These are phyloP conservation scores for Drosophila mojavensis DNA, from an alignment of 1,140 invertebrate genomes.

Conservation along the genomic window DNA sequence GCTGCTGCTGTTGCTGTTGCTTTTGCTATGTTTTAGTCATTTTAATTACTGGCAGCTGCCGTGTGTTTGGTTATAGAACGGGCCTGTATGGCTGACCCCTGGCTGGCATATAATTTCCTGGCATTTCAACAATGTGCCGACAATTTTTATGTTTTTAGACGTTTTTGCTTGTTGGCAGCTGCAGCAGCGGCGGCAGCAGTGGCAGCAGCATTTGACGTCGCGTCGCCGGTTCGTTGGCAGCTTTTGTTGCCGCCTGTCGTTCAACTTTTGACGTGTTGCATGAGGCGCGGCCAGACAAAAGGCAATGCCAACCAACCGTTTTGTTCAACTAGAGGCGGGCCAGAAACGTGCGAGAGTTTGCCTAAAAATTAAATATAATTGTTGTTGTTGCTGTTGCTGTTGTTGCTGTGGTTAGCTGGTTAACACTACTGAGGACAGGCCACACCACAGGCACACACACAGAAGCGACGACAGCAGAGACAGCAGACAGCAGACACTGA, in stretches of 20 bases:
- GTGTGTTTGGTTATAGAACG: constrained; percentile 17
- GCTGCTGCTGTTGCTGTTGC: background rate
- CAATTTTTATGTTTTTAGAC: constrained; percentile 75
- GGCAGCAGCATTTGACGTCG: constrained; percentile 49
- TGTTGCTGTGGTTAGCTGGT: constrained; percentile 50
- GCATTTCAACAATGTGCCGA: constrained; percentile 77
- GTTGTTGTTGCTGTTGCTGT: constrained; percentile 45
- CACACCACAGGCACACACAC: constrained; percentile 13
- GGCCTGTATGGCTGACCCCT: constrained; percentile 35
- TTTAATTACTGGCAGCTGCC: constrained; percentile 73
- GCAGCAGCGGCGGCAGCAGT: background rate
- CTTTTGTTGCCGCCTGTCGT: constrained; percentile 67
- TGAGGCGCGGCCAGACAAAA: constrained; percentile 64
- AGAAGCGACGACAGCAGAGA: constrained; percentile 43
- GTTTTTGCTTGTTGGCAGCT: constrained; percentile 33
- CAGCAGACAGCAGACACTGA: constrained; percentile 3
- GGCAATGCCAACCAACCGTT: constrained; percentile 23
- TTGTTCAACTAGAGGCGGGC: constrained; percentile 34
- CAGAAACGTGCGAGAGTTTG: constrained; percentile 64
- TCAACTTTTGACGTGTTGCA: constrained; percentile 79
- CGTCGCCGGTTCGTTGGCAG: constrained; percentile 49
- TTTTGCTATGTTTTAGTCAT: constrained; percentile 60
- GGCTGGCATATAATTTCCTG: constrained; percentile 71
- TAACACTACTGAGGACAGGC: constrained; percentile 50
- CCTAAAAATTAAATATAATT: constrained; percentile 78